Conservation (phyloP, 2,113 vertebrate genomes). For the Saiga tatarica region DNA sequence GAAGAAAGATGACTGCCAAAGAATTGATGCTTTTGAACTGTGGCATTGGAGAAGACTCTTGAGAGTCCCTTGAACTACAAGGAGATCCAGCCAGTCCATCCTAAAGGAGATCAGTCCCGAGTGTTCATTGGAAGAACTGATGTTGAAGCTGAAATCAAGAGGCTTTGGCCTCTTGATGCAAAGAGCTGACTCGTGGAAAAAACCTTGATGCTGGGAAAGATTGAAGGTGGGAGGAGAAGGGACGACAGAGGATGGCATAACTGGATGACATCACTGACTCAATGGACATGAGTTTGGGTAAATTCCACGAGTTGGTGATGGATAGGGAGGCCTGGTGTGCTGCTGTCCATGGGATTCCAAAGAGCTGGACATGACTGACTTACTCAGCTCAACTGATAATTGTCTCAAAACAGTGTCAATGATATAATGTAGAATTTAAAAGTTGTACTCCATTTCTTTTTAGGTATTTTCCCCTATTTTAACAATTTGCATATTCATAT, state of each 20-base stretch:
- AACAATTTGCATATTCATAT: background rate
- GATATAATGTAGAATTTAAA: background rate
- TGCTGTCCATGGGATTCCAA: background rate
- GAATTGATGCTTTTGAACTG: background rate
- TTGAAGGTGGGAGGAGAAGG: background rate
- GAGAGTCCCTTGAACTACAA: background rate
- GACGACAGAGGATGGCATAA: background rate
- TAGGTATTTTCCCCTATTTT: background rate
- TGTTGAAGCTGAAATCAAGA: background rate
- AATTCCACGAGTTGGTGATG: background rate
- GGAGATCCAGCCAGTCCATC: background rate
- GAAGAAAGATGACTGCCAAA: accelerated
- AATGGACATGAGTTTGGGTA: background rate
- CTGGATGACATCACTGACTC: background rate
- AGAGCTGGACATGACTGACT: background rate
- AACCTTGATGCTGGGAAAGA: background rate
- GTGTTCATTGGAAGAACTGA: background rate
- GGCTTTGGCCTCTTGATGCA: background rate
- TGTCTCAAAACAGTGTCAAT: background rate
- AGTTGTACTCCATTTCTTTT: background rate
- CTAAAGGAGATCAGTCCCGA: background rate
- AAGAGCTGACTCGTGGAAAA: background rate
- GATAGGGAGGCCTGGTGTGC: background rate
- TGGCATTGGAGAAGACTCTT: background rate
- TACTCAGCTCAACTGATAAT: background rate